Base-by-base conservation (phyloP, 2,797 vertebrate genomes). In the Mastacembelus armatus region DNA sequence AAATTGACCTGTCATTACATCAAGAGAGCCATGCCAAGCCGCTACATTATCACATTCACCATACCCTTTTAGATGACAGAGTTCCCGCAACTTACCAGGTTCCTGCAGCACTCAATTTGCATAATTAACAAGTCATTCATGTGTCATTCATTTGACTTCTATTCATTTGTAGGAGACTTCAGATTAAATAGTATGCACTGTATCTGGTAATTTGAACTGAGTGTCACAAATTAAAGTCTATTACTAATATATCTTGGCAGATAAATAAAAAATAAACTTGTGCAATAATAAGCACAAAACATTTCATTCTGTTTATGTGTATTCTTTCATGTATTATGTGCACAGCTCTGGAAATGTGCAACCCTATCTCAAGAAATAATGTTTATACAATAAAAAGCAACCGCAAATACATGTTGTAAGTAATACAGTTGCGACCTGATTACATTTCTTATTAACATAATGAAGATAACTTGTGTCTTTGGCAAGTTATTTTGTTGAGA, bases 1-100 rank as follows among this genome's bases (percentile, higher is more conserved):
- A 93, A 95, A 96, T 95, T 96, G 94, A 94, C 93, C 92, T 95
- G 95, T 96, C 96, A 96, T 94, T 95, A 95, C 94, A 93, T 93
- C 90, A 93, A 94, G 91, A 89, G 87, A 90, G 85, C 89, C 84
- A 82, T 92, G 92, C 92, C 90, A 92, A 92, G 89, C 88, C 78
- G 88, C 90, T 86, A 93, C 93, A 93, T 89, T 91, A 94, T 94
- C 93, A 90, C 82, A 78, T 92, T 90, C 81, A 67, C 92, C 91
- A 93, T 93, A 94, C 92, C 90, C 92, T 91, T 92, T 93, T 80
- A 88, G 85, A 92, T 93, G 93, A 93, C 92, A 93, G 89, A 93
- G 91, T 91, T 92, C 88, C 80, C 40, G 88, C 90, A 93, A 92
- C 91, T 93, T 89, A 92, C 91, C 88, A 89, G 88, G 87, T 90